Base-by-base conservation (phyloP, 2,888 invertebrate genomes). In the Mactromeris polynyma region DNA sequence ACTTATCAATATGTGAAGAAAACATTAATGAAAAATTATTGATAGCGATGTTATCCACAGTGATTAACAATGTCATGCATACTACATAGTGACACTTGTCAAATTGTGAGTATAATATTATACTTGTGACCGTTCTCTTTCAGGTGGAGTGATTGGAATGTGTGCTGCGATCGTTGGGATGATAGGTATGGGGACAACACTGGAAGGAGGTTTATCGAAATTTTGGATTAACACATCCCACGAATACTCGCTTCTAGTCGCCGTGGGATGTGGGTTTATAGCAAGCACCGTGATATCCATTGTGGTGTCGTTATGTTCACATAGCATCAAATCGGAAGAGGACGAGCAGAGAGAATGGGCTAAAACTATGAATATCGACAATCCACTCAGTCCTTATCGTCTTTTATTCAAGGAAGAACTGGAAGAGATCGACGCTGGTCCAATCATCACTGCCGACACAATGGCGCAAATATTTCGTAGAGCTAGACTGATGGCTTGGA, bases 311-410 rank as follows among this genome's bases (percentile, higher is more conserved):
- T 88, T 96, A 9, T 81, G 88, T 46, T 95, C 94, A 0, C 90
- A 95, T 90, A 89, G 88, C 31, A 93, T 95, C 38, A 83, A 86
- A 69, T 40, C 84, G 19, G 78, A 87, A 26, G 81, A 90, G 7
- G 95, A 93, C 54, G 85, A 87, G 4, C 85, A 86, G 11, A 83
- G 58, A 46, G 94, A 94, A 88, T 95, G 94, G 95, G 94, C 94
- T 83, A 94, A 93, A 81, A 93, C 94, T 1, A 91, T 95, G 0
- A 94, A 94, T 73, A 95, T 95, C 36, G 94, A 95, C 83, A 95
- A 95, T 83, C 95, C 95, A 0, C 91, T 95, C 14, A 92, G 90
- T 81, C 94, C 95, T 2, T 95, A 94, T 93, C 89, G 89, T 19
- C 90, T 93, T 14, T 78, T 90, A 0, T 94, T 93, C 81, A 87